Evolutionary conservation across 37 sponge, comb jelly and placozoan genomes (phyloP).

Genomic region (Cladorhizidae sp.): DNA sequence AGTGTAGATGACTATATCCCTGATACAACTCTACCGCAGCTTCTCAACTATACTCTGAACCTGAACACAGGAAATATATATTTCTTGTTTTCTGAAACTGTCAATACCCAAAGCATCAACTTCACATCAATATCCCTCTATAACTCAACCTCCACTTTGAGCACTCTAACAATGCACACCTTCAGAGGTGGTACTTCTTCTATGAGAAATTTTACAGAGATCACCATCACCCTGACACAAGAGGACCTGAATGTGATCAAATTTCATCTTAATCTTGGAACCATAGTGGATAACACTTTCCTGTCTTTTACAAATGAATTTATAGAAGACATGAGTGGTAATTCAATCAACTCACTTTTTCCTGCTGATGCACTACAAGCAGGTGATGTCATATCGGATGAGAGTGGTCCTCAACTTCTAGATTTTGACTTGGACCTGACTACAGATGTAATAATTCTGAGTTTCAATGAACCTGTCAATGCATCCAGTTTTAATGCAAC

Average conservation of each 20-base stretch:
- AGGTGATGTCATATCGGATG: conserved; percentile 54
- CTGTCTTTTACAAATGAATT: conserved; percentile 43
- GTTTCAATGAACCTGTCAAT: conserved; percentile 79
- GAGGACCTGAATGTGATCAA: conserved; percentile 78
- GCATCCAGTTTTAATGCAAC: conserved; percentile 64
- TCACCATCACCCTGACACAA: conserved; percentile 50
- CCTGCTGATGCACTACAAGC: conserved; percentile 42
- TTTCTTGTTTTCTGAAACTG: conserved; percentile 79
- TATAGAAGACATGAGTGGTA: conserved; percentile 78
- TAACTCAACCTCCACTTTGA: conserved; percentile 8
- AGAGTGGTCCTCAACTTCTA: conserved; percentile 51
- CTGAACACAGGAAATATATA: conserved; percentile 60
- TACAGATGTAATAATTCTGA: conserved; percentile 53
- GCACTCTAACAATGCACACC: conserved; percentile 6
- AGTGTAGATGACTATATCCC: conserved; percentile 34
- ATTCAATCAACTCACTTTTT: conserved; percentile 22
- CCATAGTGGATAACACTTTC: conserved; percentile 41
- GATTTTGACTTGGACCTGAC: conserved; percentile 65
- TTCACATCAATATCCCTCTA: conserved; percentile 57
- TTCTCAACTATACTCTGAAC: conserved; percentile 68
- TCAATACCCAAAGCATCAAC: conserved; percentile 55
- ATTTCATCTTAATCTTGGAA: conserved; percentile 42
- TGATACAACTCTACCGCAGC: conserved; percentile 48
- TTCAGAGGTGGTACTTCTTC: conserved; percentile 59
- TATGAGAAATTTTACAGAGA: conserved; percentile 72